A percentile compares a stretch with the other conserved stretches of the same genome.
Conservation (phyloP, 37 sponge, comb jelly and placozoan genomes). For the Agelas oroides region DNA sequence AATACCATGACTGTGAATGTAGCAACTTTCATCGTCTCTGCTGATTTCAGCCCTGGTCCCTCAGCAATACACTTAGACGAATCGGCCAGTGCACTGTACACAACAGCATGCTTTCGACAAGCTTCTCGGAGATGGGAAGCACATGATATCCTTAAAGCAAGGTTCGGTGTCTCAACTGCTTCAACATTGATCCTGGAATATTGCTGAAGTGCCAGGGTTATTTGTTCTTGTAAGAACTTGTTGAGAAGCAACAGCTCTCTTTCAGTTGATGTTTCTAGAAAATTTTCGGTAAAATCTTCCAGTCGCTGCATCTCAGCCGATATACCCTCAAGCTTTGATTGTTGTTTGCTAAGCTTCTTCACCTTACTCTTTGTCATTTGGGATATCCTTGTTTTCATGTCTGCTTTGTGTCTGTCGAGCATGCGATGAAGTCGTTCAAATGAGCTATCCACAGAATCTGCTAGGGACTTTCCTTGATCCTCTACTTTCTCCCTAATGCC, state of each 20-base stretch:
- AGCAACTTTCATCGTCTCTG: conserved; percentile 1
- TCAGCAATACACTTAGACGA: conserved; percentile 6
- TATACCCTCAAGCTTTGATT: background rate
- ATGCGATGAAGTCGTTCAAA: background rate
- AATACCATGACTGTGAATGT: background rate
- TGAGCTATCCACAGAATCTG: background rate
- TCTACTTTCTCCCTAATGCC: background rate
- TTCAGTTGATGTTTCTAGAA: background rate
- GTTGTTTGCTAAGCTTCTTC: background rate
- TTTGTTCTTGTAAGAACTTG: background rate
- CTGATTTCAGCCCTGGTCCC: background rate
- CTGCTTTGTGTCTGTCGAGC: background rate
- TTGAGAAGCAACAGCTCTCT: background rate
- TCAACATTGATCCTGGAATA: background rate
- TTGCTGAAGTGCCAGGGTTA: background rate
- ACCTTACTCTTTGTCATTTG: background rate
- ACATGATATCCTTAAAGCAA: background rate
- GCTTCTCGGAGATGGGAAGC: background rate
- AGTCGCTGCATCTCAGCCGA: background rate
- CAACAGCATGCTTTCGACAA: background rate
- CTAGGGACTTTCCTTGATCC: background rate
- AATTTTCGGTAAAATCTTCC: background rate
- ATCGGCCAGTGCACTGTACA: background rate
- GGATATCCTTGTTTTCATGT: background rate
- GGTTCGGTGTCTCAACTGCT: conserved; percentile 3